These are phyloP conservation scores for Chironomus riparius DNA, from an alignment of 2,888 invertebrate genomes.

Conservation along the genomic window DNA sequence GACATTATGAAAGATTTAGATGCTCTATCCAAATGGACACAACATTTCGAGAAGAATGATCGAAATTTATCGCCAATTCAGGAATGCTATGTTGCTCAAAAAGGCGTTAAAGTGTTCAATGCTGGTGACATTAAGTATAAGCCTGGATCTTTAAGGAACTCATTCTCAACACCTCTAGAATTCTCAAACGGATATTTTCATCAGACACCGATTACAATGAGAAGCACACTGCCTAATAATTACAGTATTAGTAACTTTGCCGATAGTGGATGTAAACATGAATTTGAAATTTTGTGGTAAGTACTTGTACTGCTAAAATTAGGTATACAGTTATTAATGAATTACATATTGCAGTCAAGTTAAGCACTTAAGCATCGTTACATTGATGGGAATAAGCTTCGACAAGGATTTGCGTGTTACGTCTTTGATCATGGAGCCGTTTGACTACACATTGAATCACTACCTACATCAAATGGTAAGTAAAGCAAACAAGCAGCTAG, in stretches of 20 bases:
- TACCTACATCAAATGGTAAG: slow-evolving; percentile 45
- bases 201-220: slow-evolving; percentile 27
- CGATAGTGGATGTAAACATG: slow-evolving; percentile 28
- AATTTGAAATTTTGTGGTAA: slow-evolving; percentile 30
- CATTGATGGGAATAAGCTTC: slow-evolving; percentile 46
- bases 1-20: background rate
- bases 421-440: slow-evolving; percentile 45
- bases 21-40: background rate
- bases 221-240: slow-evolving; percentile 17
- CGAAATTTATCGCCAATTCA: background rate
- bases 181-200: slow-evolving; percentile 29
- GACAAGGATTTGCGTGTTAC: slow-evolving; percentile 40
- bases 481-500: background rate
- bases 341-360: slow-evolving; percentile 41
- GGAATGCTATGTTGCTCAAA: background rate
- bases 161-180: slow-evolving; percentile 28
- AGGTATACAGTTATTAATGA: background rate
- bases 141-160: slow-evolving; percentile 22
- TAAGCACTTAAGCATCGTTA: slow-evolving; percentile 47
- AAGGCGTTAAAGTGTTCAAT: slow-evolving; percentile 7
- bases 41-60: background rate
- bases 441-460: slow-evolving; percentile 43
- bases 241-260: slow-evolving; percentile 17
- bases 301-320: background rate
- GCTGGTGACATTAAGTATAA: slow-evolving; percentile 27